Conservation (phyloP, 2,113 vertebrate species). For the Emydura subglobosa region DNA sequence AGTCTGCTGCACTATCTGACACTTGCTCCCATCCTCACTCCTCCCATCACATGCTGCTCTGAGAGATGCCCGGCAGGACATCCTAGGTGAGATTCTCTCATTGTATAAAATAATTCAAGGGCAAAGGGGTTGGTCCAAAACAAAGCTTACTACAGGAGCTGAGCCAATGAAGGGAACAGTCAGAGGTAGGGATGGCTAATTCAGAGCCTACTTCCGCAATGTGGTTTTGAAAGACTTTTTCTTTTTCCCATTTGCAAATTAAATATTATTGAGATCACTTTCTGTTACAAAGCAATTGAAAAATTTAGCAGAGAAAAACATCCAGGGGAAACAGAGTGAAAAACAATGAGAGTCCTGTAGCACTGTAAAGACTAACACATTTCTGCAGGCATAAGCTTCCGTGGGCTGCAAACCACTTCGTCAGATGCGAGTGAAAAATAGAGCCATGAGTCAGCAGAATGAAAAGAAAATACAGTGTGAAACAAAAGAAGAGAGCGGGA, state of each 20-base stretch:
- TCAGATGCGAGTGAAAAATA: neutral
- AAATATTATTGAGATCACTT: neutral
- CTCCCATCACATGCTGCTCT: neutral
- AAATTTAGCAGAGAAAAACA: neutral
- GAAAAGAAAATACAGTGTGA: accelerated
- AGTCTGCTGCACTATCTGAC: neutral
- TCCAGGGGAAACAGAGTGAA: neutral
- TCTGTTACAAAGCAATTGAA: neutral
- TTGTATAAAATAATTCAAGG: neutral
- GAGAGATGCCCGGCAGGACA: neutral
- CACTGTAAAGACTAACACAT: no score
- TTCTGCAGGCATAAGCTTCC: no score
- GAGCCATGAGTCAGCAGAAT: neutral
- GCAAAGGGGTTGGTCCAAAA: neutral
- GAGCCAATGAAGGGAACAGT: neutral
- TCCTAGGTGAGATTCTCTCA: neutral
- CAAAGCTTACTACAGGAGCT: neutral
- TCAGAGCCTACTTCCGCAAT: neutral
- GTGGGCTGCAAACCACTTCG: no score
- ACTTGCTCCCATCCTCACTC: neutral
- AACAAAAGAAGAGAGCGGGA: neutral
- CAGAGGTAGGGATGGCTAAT: neutral
- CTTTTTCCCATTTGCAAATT: neutral
- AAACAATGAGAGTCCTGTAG: no score
- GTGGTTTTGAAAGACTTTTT: neutral